A percentile compares a stretch with the other conserved stretches of the same genome.
Evolutionary conservation across 2,888 invertebrate species (phyloP).

Genomic region (Drosophila paramelanica): DNA sequence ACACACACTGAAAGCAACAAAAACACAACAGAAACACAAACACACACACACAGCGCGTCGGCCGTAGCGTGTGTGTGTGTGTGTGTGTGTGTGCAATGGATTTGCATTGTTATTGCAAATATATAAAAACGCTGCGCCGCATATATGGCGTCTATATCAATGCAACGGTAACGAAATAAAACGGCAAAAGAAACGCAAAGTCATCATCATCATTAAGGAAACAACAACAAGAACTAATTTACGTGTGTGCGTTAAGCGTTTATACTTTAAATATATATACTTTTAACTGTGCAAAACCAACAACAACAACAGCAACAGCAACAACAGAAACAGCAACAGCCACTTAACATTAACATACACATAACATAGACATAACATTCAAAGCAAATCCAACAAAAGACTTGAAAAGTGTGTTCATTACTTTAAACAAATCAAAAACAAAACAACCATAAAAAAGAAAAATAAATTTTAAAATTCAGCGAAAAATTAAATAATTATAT

Average conservation of each 20-base stretch:
- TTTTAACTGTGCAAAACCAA: constrained; percentile 10
- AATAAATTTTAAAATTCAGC: constrained; percentile 18
- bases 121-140: constrained; percentile 11
- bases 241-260: constrained; percentile 4
- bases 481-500: constrained; percentile 18
- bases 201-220: constrained; percentile 41
- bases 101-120: constrained; percentile 47
- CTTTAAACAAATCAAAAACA: constrained; percentile 57
- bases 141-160: constrained; percentile 9
- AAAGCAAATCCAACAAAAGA: constrained; percentile 71
- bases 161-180: constrained; percentile 52
- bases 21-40: too few relatives aligned
- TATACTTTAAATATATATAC: not conserved
- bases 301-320: constrained; percentile 18
- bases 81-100: constrained; percentile 52
- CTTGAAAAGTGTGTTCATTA: constrained; percentile 76
- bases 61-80: constrained; percentile 8
- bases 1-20: constrained; percentile 6
- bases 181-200: constrained; percentile 28
- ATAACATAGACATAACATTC: constrained; percentile 45
- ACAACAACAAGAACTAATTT: constrained; percentile 18
- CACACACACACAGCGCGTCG: constrained; percentile 26
- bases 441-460: constrained; percentile 28
- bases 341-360: constrained; percentile 26
- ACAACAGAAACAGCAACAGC: not conserved